Percentiles rank a stretch among this genome's conserved stretches.
These are phyloP conservation scores for Cheumatopsyche charites DNA, from an alignment of 1,140 invertebrate species.

Conservation along the genomic window DNA sequence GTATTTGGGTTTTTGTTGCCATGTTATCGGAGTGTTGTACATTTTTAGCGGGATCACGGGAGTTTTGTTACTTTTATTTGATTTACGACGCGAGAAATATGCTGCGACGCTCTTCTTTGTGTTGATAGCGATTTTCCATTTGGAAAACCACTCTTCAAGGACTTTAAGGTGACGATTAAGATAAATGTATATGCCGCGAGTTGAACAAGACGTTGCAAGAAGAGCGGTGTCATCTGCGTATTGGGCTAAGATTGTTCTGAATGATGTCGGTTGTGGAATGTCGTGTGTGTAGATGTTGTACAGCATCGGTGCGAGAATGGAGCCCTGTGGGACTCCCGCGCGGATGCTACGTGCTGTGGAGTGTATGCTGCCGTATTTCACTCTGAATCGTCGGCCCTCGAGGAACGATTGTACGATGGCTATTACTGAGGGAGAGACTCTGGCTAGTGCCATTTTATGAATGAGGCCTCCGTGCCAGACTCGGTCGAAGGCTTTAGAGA, in stretches of 20 bases:
- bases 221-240: constrained; percentile 51
- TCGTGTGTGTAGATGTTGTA: constrained; percentile 47
- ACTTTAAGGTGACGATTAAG: constrained; percentile 42
- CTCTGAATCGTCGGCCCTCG: neutral
- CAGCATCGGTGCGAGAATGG: constrained; percentile 43
- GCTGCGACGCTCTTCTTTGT: constrained; percentile 43
- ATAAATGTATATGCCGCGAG: constrained; percentile 23
- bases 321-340: constrained; percentile 49
- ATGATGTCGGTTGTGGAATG: constrained; percentile 37
- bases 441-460: constrained; percentile 41
- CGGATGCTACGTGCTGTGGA: constrained; percentile 32
- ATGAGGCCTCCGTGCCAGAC: constrained; percentile 50
- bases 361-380: neutral
- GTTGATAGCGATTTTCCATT: constrained; percentile 51
- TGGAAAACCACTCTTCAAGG: constrained; percentile 43
- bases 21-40: neutral
- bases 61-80: neutral
- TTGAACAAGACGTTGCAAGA: constrained; percentile 25
- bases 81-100: too few species aligned
- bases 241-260: constrained; percentile 17
- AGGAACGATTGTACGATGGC: constrained; percentile 21
- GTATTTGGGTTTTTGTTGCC: neutral
- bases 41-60: neutral
- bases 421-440: constrained; percentile 42
- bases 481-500: constrained; percentile 52